Base-by-base conservation (phyloP, 2,888 invertebrate species). In the Oscheius myriophilus region DNA sequence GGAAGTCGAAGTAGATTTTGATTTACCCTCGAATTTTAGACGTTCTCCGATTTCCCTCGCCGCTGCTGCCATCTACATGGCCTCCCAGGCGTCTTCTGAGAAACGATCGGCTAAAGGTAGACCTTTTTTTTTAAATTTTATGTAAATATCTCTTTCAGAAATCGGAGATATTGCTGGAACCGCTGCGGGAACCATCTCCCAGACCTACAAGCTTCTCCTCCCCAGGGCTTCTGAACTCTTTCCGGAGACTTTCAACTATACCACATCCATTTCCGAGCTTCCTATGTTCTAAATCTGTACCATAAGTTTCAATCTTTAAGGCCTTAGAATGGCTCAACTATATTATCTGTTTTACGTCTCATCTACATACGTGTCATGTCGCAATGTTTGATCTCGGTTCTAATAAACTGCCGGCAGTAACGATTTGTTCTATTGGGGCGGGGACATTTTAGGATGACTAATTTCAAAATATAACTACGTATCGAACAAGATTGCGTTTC, bases 11-110 rank as follows among this genome's bases (percentile, higher is more conserved):
- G n/a, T n/a, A n/a, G n/a, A n/a, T n/a, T n/a, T n/a, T n/a, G n/a
- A n/a, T n/a, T n/a, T n/a, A n/a, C n/a, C n/a, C n/a, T n/a, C n/a
- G 9, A 25, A 21, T 53, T 86, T 39, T 80, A 89, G 89, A 7
- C 91, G 97, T 84, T 96, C 96, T 67, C 98, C 98, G 0, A 96
- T 98, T 76, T 97, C 97, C 0, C 96, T 98, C 0, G 96, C 98
- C 0, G 98, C 98, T 11, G 97, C 61, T 16, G 61, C 61, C 39
- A 61, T 61, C 46, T 98, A 97, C 86, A 96, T 98, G 97, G 97
- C 98, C 1, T 95, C 96, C 16, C 96, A 95, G 89, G 93, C 92
- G 85, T 94, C 96, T 0, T 95, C 94, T 0, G 94, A 93, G 82
- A 93, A 96, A 87, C 91, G 93, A 82, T 93, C 93, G 75, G 95